Percentiles rank a stretch among this genome's conserved stretches.
phyloP scores from a whole-genome alignment of 2,113 vertebrate genomes.

The Circaetus gallicus region DNA sequence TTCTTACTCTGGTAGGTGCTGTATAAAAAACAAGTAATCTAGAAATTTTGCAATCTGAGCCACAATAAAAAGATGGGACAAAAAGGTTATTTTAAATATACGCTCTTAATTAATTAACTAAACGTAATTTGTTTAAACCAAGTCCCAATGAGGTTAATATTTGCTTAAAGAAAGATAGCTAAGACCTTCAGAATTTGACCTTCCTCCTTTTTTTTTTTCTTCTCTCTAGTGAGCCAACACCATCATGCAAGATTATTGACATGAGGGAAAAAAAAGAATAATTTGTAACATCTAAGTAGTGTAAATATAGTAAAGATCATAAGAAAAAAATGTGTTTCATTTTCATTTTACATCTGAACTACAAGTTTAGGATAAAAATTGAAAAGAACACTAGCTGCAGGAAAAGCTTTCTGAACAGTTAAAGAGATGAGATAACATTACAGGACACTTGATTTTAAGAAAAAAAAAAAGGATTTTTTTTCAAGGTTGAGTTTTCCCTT shows the following conservation, averaged over 20 bases:
- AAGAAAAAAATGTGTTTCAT: not conserved
- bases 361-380: not conserved
- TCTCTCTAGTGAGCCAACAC: not conserved
- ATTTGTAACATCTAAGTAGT: not conserved
- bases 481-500: not conserved
- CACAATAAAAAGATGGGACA: not conserved
- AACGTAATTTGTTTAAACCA: not conserved
- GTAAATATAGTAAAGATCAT: slow-evolving; percentile 5
- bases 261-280: not conserved
- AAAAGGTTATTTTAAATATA: not conserved
- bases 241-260: not conserved
- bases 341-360: not conserved
- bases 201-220: not conserved
- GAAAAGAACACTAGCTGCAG: not conserved
- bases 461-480: not conserved
- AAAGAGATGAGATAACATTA: not conserved
- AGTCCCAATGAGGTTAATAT: not conserved
- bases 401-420: not conserved
- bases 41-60: not conserved
- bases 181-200: not conserved
- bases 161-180: not conserved
- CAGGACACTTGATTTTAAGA: not conserved
- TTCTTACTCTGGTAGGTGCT: not conserved
- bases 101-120: not conserved
- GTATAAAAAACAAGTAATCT: not conserved